Evolutionary conservation across 1,140 invertebrate species (phyloP), one percentile per base, ranked within the genome.

Genomic region (Aphelenchoides besseyi): DNA sequence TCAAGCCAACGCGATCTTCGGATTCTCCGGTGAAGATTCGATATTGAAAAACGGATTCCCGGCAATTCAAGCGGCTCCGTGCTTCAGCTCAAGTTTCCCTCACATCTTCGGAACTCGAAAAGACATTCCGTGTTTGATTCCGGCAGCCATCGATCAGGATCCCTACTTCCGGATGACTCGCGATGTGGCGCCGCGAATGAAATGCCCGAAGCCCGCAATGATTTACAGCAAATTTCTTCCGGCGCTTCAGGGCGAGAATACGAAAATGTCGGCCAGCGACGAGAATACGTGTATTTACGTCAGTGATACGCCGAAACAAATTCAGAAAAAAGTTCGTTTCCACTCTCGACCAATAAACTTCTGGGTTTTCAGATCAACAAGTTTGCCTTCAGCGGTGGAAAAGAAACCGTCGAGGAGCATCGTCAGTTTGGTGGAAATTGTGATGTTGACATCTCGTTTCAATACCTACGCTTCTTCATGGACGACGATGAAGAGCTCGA

Each of bases 61-160:
- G 0, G 91, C 95, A 0, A 91, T 95, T 63, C 94, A 99, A 87
- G 96, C 95, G 5, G 92, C 94, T 0, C 96, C 97, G 0, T 91
- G 92, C 9, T 90, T 99, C 81, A 93, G 92, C 0, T 91, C 91
- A 8, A 91, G 92, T n/a, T 78, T 99, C 87, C 96, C 96, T 0
- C 90, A 91, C 67, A 94, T 99, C 76, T 98, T 99, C 85, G 90
- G 86, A 35, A 82, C 88, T 1, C 88, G 90, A 67, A 90, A 89
- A 62, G 92, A 94, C 83, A 88, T 94, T 64, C 91, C 91, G 2
- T 97, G 94, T 83, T 87, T 99, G 0, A 96, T 99, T 74, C 96
- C 96, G 0, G 98, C 95, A 87, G 97, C 94, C 32, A 98, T 99
- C 80, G 97, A 99, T 89, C 97, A 99, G 89, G 96, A 98, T 87